Conservation (phyloP, 2,113 vertebrate genomes). For the Onychostruthus taczanowskii region DNA sequence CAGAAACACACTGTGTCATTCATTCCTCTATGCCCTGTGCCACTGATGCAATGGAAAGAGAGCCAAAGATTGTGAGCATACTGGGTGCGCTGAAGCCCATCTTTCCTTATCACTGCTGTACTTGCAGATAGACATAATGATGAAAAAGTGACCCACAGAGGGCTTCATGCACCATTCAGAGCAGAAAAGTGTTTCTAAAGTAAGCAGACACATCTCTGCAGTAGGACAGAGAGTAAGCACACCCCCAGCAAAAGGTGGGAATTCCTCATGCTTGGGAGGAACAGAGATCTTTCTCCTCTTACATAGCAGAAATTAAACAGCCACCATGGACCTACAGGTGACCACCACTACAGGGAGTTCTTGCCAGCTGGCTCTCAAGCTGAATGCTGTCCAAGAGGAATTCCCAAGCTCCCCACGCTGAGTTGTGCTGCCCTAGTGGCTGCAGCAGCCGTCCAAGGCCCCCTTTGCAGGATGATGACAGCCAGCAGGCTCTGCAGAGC, state of each 20-base stretch:
- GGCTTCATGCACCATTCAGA: neutral
- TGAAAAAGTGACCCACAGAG: neutral
- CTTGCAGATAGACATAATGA: neutral
- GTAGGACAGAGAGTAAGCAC: neutral
- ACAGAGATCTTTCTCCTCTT: neutral
- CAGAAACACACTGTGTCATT: slow-evolving; percentile 12
- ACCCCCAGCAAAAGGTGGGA: neutral
- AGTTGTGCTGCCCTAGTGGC: neutral
- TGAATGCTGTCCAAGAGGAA: neutral
- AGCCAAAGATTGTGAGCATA: neutral
- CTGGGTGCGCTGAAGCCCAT: neutral
- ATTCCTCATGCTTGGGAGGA: neutral
- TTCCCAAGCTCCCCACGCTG: fast-evolving
- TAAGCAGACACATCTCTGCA: neutral
- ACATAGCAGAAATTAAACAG: fast-evolving
- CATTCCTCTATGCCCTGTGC: neutral
- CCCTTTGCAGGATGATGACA: fast-evolving
- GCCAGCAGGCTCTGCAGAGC: neutral
- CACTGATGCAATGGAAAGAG: neutral
- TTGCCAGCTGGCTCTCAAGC: neutral
- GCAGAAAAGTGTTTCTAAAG: neutral
- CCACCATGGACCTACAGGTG: fast-evolving
- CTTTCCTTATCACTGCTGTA: neutral
- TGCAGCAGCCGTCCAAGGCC: neutral
- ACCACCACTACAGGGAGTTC: neutral